Evolutionary conservation across 2,113 vertebrate species (phyloP).

Genomic region (Bufo bufo): DNA sequence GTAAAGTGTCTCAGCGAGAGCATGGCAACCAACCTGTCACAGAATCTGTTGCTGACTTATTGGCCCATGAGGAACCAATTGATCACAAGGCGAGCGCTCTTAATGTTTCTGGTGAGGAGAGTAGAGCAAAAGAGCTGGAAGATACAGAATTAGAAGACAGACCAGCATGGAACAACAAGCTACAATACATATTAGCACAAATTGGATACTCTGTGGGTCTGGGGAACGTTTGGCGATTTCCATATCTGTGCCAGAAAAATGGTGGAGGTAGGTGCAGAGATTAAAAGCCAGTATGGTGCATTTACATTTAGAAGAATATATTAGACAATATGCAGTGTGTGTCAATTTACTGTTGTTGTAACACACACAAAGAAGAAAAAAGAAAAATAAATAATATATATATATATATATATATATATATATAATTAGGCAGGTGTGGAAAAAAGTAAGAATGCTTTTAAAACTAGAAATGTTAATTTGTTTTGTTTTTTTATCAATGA

Average conservation of each 20-base stretch:
- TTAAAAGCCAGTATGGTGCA: too few species aligned
- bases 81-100: slow-evolving; percentile 94
- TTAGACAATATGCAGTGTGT: neutral
- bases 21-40: slow-evolving; percentile 96
- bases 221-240: slow-evolving; percentile 98
- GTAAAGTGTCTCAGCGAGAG: slow-evolving; percentile 94
- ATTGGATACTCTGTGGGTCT: slow-evolving; percentile 97
- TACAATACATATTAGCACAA: slow-evolving; percentile 97
- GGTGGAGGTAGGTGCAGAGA: slow-evolving; percentile 85
- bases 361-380: too few species aligned
- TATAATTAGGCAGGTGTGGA: too few species aligned
- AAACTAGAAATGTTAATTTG: too few species aligned
- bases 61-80: slow-evolving; percentile 93
- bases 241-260: slow-evolving; percentile 98
- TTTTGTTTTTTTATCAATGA: too few species aligned
- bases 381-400: too few species aligned
- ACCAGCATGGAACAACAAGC: slow-evolving; percentile 96
- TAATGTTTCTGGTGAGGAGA: slow-evolving; percentile 79
- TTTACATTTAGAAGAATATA: neutral
- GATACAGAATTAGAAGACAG: slow-evolving; percentile 86
- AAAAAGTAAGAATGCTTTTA: too few species aligned
- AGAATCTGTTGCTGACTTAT: slow-evolving; percentile 94
- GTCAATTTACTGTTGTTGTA: too few species aligned
- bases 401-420: too few species aligned
- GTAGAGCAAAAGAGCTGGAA: slow-evolving; percentile 80